Evolutionary conservation across 2,113 vertebrate species (phyloP).

Genomic region (Ageneiosus marmoratus): DNA sequence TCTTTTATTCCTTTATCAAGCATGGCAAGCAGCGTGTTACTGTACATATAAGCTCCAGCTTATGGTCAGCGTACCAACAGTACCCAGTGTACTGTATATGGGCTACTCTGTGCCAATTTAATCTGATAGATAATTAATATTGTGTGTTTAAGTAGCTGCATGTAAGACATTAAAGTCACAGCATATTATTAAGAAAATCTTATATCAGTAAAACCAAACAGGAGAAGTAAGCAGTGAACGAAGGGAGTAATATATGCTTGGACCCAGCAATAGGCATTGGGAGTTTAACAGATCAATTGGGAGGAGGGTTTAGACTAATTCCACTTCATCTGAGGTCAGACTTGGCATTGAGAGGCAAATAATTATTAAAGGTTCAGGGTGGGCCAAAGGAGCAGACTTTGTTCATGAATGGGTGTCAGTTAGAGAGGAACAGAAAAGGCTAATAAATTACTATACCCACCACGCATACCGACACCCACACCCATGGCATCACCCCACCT

Average conservation of each 20-base stretch:
- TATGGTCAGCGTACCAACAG: neutral
- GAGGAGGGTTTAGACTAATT: neutral
- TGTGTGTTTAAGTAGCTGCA: neutral
- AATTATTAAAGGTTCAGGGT: conserved; percentile 25
- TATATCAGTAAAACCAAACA: neutral
- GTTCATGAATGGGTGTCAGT: conserved; percentile 43
- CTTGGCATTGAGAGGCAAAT: conserved; percentile 37
- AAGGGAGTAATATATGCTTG: neutral
- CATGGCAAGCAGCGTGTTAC: neutral
- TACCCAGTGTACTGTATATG: neutral
- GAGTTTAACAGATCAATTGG: neutral
- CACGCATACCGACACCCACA: conserved; percentile 16
- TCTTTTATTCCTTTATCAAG: neutral
- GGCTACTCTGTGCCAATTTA: neutral
- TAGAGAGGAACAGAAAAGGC: conserved; percentile 4
- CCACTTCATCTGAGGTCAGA: neutral
- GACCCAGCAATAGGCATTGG: neutral
- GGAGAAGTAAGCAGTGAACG: neutral
- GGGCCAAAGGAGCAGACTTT: conserved; percentile 4
- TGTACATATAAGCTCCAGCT: neutral
- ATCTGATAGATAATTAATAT: conserved; percentile 17
- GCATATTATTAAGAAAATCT: neutral
- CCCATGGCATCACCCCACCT: conserved; percentile 42
- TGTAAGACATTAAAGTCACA: neutral
- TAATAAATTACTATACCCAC: conserved; percentile 24